phyloP scores from a whole-genome alignment of 2,888 invertebrate genomes.

The Sarcophaga subvicina region DNA sequence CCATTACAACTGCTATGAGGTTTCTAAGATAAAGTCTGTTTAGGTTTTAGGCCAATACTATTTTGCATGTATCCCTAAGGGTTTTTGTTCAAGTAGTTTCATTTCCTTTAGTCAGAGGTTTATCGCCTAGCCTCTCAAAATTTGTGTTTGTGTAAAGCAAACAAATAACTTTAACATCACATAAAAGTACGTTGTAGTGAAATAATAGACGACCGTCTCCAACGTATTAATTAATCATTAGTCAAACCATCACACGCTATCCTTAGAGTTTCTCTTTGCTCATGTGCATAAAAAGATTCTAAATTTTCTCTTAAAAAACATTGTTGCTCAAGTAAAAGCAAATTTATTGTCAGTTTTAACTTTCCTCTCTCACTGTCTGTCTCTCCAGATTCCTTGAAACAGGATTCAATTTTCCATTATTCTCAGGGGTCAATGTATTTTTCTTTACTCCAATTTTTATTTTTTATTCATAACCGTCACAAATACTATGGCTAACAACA shows the following conservation, averaged over 20 bases:
- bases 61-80: no score
- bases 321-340: slow-evolving; percentile 26
- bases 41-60: no score
- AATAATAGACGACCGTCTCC: not conserved
- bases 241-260: not conserved
- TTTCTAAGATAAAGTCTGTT: no score
- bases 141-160: no score
- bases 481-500: not conserved
- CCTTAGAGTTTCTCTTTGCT: slow-evolving; percentile 22
- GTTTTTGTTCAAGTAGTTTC: no score
- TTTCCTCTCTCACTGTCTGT: not conserved
- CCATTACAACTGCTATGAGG: no score
- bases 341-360: not conserved
- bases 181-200: no score
- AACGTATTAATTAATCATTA: not conserved
- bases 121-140: no score
- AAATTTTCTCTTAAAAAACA: slow-evolving; percentile 18
- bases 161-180: no score
- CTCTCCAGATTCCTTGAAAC: not conserved
- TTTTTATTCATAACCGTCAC: not conserved
- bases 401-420: not conserved
- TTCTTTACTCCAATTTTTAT: not conserved
- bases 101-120: no score
- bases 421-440: slow-evolving; percentile 41
- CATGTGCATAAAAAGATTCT: slow-evolving; percentile 20